Evolutionary conservation across 2,797 vertebrate species (phyloP).

Genomic region (Caiman crocodilus): DNA sequence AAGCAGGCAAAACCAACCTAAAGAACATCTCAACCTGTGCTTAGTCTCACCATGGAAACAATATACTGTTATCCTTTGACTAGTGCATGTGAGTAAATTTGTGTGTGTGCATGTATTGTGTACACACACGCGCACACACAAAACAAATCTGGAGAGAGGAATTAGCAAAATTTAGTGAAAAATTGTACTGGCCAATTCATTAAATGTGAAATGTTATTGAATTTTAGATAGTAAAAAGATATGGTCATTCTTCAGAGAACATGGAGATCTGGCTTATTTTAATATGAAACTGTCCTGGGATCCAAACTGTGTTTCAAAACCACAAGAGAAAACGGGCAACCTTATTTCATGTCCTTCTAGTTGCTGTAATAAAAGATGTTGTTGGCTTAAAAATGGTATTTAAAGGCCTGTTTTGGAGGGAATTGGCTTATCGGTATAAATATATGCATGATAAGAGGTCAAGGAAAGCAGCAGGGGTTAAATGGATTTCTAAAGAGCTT

Average conservation of each 20-base stretch:
- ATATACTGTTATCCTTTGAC: background rate
- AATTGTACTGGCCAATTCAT: background rate
- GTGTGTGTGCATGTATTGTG: fast-evolving
- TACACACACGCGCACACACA: background rate
- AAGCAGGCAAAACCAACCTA: background rate
- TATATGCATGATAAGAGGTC: too few species aligned
- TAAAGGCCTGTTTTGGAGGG: too few species aligned
- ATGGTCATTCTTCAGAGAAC: background rate
- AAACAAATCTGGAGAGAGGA: background rate
- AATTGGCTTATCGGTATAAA: too few species aligned
- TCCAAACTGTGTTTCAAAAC: constrained; percentile 16
- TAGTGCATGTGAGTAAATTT: background rate
- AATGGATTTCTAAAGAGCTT: too few species aligned
- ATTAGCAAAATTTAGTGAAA: background rate
- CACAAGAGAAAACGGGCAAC: background rate
- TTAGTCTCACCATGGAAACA: background rate
- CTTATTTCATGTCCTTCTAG: background rate
- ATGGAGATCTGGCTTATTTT: background rate
- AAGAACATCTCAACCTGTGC: background rate
- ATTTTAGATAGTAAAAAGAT: background rate
- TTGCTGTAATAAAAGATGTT: too few species aligned
- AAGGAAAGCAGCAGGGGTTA: too few species aligned
- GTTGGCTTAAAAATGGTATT: too few species aligned
- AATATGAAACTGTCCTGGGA: background rate
- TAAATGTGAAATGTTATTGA: background rate